Conservation (phyloP, 2,888 invertebrate genomes). For the Graphium colonna region DNA sequence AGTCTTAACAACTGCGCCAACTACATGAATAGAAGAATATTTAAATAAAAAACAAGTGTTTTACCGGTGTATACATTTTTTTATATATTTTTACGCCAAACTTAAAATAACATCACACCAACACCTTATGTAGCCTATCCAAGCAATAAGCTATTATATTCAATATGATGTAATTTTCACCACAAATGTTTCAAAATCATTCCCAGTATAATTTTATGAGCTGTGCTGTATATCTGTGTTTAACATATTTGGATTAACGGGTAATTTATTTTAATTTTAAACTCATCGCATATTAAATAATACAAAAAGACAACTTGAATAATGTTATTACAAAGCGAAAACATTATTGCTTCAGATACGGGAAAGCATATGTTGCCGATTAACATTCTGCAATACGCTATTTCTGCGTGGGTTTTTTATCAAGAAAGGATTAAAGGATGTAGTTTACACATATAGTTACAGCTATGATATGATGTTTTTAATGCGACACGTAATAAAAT, state of each 20-base stretch:
- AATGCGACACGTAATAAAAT: not conserved
- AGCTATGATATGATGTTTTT: constrained; percentile 2
- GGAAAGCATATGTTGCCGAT: constrained; percentile 10
- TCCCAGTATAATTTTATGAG: not conserved
- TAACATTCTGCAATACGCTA: constrained; percentile 15
- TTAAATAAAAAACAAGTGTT: no score
- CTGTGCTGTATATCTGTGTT: no score
- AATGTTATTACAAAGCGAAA: constrained; percentile 9
- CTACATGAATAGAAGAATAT: no score
- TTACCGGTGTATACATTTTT: no score
- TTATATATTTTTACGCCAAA: no score
- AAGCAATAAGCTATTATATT: no score
- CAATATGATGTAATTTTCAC: no score
- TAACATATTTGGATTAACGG: not conserved
- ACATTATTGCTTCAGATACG: constrained; percentile 17
- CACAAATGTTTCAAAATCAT: no score
- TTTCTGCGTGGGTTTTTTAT: constrained; percentile 16
- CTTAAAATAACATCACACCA: no score
- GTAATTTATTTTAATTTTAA: not conserved
- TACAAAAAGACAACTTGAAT: not conserved
- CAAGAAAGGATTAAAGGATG: constrained; percentile 15
- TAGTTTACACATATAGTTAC: constrained; percentile 3
- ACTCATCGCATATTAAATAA: no score
- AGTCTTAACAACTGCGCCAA: no score
- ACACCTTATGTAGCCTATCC: no score